phyloP scores from a whole-genome alignment of 2,113 vertebrate species.

The Melanotaenia duboulayi region DNA sequence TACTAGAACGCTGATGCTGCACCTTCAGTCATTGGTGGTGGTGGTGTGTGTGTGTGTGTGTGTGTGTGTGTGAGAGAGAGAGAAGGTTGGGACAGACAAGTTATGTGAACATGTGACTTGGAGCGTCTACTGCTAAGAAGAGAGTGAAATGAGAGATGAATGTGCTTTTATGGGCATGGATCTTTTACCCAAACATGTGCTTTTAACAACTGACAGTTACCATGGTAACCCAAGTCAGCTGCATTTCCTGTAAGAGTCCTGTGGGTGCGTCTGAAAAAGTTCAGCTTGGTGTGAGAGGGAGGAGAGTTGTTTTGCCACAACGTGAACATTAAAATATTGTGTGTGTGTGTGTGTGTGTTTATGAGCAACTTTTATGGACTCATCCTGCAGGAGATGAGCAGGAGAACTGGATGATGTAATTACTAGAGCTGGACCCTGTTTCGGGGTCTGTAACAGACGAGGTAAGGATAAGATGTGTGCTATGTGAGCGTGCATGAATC shows the following conservation, averaged over 20 bases:
- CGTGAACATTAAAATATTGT: conserved; percentile 37
- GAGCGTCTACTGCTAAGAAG: conserved; percentile 50
- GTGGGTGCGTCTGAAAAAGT: conserved; percentile 4
- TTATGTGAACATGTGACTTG: conserved; percentile 10
- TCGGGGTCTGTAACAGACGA: neutral
- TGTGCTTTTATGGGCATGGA: conserved; percentile 26
- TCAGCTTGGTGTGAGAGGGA: neutral
- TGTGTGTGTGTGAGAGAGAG: neutral
- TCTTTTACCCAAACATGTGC: conserved; percentile 26
- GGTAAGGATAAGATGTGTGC: neutral
- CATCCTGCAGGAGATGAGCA: conserved; percentile 31
- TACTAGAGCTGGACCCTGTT: conserved; percentile 26
- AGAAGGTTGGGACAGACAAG: neutral
- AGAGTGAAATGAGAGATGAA: conserved; percentile 17
- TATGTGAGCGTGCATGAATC: too few species aligned
- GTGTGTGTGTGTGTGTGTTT: conserved; percentile 29
- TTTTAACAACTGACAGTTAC: conserved; percentile 22
- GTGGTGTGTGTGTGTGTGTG: too few species aligned
- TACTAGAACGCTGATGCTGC: conserved; percentile 50
- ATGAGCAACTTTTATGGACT: conserved; percentile 51
- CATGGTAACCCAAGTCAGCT: conserved; percentile 15
- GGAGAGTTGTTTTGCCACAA: neutral
- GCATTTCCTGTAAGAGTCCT: neutral
- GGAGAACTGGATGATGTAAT: conserved; percentile 55
- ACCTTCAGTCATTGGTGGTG: conserved; percentile 14